Percentiles rank a stretch among this genome's conserved stretches.
These are phyloP conservation scores for Tachina grossa DNA, from an alignment of 2,888 invertebrate genomes.

Conservation along the genomic window DNA sequence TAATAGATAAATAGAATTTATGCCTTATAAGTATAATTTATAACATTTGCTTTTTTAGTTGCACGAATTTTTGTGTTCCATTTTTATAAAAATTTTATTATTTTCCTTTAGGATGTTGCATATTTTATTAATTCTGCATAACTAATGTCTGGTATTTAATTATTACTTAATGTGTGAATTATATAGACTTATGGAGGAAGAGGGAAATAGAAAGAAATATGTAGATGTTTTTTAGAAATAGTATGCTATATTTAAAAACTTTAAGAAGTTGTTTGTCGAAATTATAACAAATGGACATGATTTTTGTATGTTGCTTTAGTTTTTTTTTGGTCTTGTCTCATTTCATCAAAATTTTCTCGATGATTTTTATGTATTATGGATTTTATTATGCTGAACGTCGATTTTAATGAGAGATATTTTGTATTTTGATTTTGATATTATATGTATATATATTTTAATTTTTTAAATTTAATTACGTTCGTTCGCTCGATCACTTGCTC, in stretches of 20 bases:
- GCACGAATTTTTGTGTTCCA: slow-evolving; percentile 11
- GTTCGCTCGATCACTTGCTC: slow-evolving; percentile 74
- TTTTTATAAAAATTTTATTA: slow-evolving; percentile 56
- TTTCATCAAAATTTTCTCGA: slow-evolving; percentile 41
- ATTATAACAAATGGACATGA: slow-evolving; percentile 46
- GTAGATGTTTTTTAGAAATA: slow-evolving; percentile 15
- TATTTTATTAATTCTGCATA: slow-evolving; percentile 64
- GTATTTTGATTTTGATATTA: not conserved
- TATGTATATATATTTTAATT: slow-evolving; percentile 9
- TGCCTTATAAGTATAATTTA: too few relatives aligned
- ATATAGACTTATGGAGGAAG: slow-evolving; percentile 30
- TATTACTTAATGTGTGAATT: slow-evolving; percentile 53
- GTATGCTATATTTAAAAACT: slow-evolving; percentile 5
- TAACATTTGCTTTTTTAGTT: too few relatives aligned
- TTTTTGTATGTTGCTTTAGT: slow-evolving; percentile 33
- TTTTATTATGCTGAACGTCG: slow-evolving; percentile 25
- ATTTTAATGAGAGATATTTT: slow-evolving; percentile 51
- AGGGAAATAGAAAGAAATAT: slow-evolving; percentile 12
- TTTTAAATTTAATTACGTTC: slow-evolving; percentile 56
- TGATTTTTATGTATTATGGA: slow-evolving; percentile 50
- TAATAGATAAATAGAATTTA: not conserved
- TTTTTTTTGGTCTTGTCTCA: slow-evolving; percentile 33
- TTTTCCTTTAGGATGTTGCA: slow-evolving; percentile 16
- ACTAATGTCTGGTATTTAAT: slow-evolving; percentile 72
- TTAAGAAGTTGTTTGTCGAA: slow-evolving; percentile 41